Conservation (phyloP, 2,888 invertebrate species). For the Brenthis hecate region DNA sequence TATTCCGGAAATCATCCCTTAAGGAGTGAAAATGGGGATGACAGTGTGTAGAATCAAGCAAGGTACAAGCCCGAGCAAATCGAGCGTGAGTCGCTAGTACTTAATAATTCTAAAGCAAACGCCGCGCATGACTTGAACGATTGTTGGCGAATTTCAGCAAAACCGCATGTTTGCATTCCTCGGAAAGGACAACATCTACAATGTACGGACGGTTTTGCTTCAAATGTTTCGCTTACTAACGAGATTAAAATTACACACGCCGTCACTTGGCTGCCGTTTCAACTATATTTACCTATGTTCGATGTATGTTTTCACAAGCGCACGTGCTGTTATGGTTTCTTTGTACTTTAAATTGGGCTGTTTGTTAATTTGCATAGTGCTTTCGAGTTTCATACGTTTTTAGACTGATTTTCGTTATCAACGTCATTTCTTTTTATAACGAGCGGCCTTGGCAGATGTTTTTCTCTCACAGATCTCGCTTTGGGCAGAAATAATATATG, state of each 20-base stretch:
- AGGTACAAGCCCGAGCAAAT: too few species aligned
- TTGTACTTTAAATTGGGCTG: slow-evolving; percentile 2
- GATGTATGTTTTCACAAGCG: not conserved
- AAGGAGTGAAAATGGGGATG: too few species aligned
- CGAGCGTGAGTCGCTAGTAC: too few species aligned
- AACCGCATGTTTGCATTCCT: slow-evolving; percentile 24
- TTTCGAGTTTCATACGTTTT: not conserved
- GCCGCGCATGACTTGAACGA: slow-evolving; percentile 7
- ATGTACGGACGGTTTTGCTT: not conserved
- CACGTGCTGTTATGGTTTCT: slow-evolving; percentile 9
- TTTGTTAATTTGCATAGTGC: slow-evolving; percentile 2
- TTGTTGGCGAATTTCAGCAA: not conserved
- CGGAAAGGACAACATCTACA: slow-evolving; percentile 28
- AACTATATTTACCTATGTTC: slow-evolving; percentile 1
- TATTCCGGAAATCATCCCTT: too few species aligned
- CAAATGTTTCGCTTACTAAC: slow-evolving; percentile 32
- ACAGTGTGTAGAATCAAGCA: too few species aligned
- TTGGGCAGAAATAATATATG: too few species aligned
- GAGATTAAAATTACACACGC: slow-evolving; percentile 32
- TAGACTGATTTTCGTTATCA: not conserved
- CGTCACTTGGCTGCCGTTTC: not conserved
- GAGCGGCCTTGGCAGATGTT: too few species aligned
- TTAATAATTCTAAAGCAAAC: not conserved
- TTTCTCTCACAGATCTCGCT: too few species aligned
- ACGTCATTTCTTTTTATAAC: not conserved